These are phyloP conservation scores for Drosophila heteroneura DNA, from an alignment of 2,888 invertebrate genomes.

Conservation along the genomic window DNA sequence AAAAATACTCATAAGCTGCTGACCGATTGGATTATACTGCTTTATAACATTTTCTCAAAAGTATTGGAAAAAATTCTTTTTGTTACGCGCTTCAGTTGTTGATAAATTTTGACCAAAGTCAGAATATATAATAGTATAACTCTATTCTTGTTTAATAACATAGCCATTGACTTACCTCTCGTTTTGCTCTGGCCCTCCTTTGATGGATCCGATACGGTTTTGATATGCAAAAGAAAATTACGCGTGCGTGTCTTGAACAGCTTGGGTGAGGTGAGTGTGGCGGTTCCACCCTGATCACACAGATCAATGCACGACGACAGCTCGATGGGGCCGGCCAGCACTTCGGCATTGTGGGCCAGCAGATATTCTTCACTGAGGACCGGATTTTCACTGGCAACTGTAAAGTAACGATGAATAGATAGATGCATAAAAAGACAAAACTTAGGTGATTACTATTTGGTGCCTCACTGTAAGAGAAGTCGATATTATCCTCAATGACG, in stretches of 20 bases:
- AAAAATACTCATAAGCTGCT: neutral
- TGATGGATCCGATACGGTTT: conserved; percentile 88
- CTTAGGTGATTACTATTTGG: neutral
- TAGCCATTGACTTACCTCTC: conserved; percentile 76
- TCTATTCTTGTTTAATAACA: neutral
- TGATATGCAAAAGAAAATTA: conserved; percentile 92
- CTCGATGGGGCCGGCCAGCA: conserved; percentile 95
- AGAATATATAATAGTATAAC: neutral
- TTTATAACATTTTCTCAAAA: neutral
- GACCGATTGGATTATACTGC: neutral
- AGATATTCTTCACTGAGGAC: conserved; percentile 93
- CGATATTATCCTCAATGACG: conserved; percentile 84
- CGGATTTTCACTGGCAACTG: conserved; percentile 88
- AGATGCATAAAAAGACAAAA: neutral
- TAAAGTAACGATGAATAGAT: conserved; percentile 1
- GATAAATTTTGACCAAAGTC: neutral
- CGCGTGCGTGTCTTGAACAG: conserved; percentile 91
- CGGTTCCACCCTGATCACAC: conserved; percentile 93
- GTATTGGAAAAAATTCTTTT: neutral
- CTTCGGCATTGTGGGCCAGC: conserved; percentile 94
- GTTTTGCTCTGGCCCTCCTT: conserved; percentile 87
- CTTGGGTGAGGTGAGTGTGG: conserved; percentile 94
- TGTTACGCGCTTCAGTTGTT: neutral
- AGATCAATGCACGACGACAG: conserved; percentile 93
- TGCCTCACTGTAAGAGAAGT: conserved; percentile 68